A percentile compares a stretch with the other conserved stretches of the same genome.
phyloP scores from a whole-genome alignment of 92 coral and sea anemone genomes.

The Palythoa caribaeorum region DNA sequence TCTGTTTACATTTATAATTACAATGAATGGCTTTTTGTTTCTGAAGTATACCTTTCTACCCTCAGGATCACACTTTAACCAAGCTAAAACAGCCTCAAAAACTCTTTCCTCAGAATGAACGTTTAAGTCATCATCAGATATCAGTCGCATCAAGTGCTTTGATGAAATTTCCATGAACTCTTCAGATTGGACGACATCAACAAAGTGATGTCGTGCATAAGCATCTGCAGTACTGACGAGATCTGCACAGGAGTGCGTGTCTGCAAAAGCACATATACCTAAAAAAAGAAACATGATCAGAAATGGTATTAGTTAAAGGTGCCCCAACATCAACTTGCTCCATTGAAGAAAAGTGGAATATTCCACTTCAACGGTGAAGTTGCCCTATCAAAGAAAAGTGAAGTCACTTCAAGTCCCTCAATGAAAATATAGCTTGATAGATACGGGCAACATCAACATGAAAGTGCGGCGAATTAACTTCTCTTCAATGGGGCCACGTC shows the following conservation, averaged over 20 bases:
- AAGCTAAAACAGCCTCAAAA: constrained; percentile 97
- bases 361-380: no score
- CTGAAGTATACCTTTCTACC: constrained; percentile 64
- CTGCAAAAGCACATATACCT: constrained; percentile 98
- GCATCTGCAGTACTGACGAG: constrained; percentile 82
- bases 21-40: neutral
- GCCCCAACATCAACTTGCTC: no score
- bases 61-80: constrained; percentile 90
- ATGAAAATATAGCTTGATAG: no score
- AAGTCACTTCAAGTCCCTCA: no score
- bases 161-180: constrained; percentile 92
- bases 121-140: constrained; percentile 88
- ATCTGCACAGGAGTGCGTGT: constrained; percentile 85
- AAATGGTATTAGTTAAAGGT: no score
- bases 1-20: neutral
- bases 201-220: constrained; percentile 91
- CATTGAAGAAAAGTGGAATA: no score
- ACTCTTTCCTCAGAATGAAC: constrained; percentile 96
- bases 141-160: constrained; percentile 81
- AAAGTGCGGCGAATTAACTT: no score
- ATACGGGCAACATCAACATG: no score
- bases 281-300: neutral
- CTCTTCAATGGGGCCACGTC: no score
- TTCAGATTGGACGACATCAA: constrained; percentile 94
- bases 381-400: no score